These are phyloP conservation scores for Tiliqua scincoides DNA, from an alignment of 2,113 vertebrate species.

Conservation along the genomic window DNA sequence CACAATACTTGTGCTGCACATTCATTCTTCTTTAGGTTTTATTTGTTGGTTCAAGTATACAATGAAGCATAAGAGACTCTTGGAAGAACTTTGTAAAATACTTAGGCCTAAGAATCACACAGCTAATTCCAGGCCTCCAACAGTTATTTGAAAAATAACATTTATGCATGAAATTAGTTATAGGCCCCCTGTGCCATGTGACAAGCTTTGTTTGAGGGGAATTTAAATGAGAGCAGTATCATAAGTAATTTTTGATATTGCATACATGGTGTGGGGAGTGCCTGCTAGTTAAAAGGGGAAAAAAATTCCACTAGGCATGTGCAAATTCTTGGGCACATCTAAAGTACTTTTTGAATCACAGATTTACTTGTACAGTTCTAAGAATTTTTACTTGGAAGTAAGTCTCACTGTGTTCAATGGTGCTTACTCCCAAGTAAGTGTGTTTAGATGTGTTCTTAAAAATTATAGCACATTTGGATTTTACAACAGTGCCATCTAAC, in stretches of 20 bases:
- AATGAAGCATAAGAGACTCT: conserved; percentile 6
- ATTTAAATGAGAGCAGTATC: not conserved
- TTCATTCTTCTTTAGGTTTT: conserved; percentile 12
- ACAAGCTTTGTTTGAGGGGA: conserved; percentile 45
- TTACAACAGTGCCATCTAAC: conserved; percentile 2
- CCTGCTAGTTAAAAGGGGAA: not conserved
- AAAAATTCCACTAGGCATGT: not conserved
- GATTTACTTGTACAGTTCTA: not conserved
- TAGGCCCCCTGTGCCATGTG: not conserved
- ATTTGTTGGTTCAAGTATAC: not conserved
- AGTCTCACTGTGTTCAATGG: not conserved
- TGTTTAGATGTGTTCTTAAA: not conserved
- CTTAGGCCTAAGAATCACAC: not conserved
- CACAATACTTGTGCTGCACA: conserved; percentile 14
- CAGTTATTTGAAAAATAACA: not conserved
- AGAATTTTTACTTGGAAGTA: not conserved
- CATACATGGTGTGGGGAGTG: not conserved
- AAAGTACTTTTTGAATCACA: too few species aligned
- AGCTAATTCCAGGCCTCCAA: not conserved
- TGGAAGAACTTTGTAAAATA: not conserved
- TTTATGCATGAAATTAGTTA: too few species aligned
- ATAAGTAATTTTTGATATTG: not conserved
- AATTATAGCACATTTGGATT: conserved; percentile 8
- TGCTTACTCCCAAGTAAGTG: not conserved
- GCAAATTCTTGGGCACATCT: not conserved